These are phyloP conservation scores for Petrolisthes manimaculis DNA, from an alignment of 2,888 invertebrate genomes.

Conservation along the genomic window DNA sequence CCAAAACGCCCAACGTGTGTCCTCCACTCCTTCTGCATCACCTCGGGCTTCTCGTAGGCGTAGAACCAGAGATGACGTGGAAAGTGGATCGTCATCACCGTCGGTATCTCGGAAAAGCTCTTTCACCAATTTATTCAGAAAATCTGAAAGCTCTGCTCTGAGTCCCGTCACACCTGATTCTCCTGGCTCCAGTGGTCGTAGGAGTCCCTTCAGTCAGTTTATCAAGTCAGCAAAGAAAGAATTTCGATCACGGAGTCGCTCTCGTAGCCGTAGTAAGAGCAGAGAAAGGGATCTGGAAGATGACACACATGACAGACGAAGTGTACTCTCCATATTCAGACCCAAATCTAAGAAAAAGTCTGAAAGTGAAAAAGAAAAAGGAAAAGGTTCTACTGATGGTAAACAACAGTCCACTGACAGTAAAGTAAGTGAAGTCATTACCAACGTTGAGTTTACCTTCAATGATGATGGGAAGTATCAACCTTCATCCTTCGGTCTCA, in stretches of 20 bases:
- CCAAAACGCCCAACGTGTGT: conserved; percentile 28
- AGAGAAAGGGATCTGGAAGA: conserved; percentile 61
- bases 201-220: conserved; percentile 69
- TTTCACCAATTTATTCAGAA: conserved; percentile 84
- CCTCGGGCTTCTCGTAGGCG: conserved; percentile 49
- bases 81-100: conserved; percentile 71
- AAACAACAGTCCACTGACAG: conserved; percentile 72
- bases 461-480: conserved; percentile 69
- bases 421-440: conserved; percentile 70
- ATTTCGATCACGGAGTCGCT: conserved; percentile 71
- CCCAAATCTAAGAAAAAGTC: conserved; percentile 62
- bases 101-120: conserved; percentile 79
- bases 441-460: conserved; percentile 72
- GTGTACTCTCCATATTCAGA: conserved; percentile 62
- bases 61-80: conserved; percentile 52
- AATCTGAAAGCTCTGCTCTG: conserved; percentile 75
- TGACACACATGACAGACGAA: conserved; percentile 63
- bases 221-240: conserved; percentile 70
- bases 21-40: conserved; percentile 57
- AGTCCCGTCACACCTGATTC: conserved; percentile 72
- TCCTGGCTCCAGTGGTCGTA: conserved; percentile 71
- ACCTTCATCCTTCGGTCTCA: conserved; percentile 52
- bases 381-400: conserved; percentile 67
- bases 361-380: conserved; percentile 48
- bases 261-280: conserved; percentile 73